A percentile compares a stretch with the other conserved stretches of the same genome.
phyloP scores from a whole-genome alignment of 92 coral and sea anemone genomes.

The Zoanthus solanderi region DNA sequence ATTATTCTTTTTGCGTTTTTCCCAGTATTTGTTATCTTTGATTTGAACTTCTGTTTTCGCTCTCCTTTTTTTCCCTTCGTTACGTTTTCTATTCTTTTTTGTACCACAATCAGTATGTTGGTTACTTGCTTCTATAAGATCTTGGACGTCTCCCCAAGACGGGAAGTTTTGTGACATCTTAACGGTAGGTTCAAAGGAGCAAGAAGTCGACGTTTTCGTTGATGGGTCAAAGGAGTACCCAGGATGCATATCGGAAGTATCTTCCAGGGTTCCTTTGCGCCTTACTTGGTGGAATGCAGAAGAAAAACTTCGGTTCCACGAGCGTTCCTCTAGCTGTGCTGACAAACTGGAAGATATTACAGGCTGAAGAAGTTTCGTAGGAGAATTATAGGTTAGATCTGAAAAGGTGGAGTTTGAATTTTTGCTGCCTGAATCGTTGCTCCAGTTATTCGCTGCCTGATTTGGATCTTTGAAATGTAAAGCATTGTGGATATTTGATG shows the following conservation, averaged over 20 bases:
- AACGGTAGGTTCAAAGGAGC: background rate
- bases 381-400: background rate
- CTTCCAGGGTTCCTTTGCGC: background rate
- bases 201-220: background rate
- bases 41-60: constrained; percentile 13
- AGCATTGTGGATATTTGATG: background rate
- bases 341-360: background rate
- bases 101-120: background rate
- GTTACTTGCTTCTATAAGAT: background rate
- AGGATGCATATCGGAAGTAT: background rate
- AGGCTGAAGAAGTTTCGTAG: background rate
- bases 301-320: background rate
- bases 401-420: background rate
- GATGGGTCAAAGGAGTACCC: background rate
- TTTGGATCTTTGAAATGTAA: background rate
- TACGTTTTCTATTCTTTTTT: background rate
- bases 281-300: background rate
- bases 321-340: background rate
- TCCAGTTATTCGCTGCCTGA: background rate
- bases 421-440: background rate
- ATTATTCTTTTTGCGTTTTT: constrained; percentile 36
- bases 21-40: constrained; percentile 38
- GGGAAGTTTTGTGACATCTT: background rate
- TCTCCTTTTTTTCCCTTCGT: background rate
- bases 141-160: constrained; percentile 19